Percentiles rank a stretch among this genome's conserved stretches.
Evolutionary conservation across 2,113 vertebrate species (phyloP).

Genomic region (Myotis brandtii): DNA sequence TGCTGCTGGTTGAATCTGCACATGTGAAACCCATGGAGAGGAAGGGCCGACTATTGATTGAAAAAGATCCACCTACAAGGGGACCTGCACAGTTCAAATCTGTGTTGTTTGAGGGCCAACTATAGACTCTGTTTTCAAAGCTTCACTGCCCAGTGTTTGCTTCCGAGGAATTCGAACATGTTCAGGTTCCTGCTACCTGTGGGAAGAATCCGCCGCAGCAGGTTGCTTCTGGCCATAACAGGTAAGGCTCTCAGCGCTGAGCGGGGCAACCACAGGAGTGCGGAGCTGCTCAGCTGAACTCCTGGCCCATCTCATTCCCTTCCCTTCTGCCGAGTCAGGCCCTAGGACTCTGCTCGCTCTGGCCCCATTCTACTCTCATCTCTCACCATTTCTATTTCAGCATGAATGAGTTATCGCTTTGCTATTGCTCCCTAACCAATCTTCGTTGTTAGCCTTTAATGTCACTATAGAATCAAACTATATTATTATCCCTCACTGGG

Average conservation of each 20-base stretch:
- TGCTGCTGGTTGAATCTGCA: not conserved
- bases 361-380: not conserved
- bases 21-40: not conserved
- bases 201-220: not conserved
- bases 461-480: not conserved
- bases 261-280: fast-evolving
- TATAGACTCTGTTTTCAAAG: not conserved
- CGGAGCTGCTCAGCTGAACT: not conserved
- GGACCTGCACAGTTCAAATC: not conserved
- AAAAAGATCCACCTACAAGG: too few relatives aligned
- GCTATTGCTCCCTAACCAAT: not conserved
- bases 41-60: not conserved
- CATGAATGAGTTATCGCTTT: not conserved
- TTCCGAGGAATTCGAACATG: not conserved
- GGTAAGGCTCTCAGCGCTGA: not conserved
- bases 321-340: not conserved
- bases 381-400: not conserved
- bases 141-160: not conserved
- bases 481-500: not conserved
- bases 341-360: too few relatives aligned
- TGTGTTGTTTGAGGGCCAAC: not conserved
- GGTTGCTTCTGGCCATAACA: not conserved
- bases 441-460: not conserved
- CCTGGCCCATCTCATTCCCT: too few relatives aligned
- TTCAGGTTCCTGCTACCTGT: not conserved